Evolutionary conservation across 37 sponge, comb jelly and placozoan genomes (phyloP).

Genomic region (Chondrosia reniformis): DNA sequence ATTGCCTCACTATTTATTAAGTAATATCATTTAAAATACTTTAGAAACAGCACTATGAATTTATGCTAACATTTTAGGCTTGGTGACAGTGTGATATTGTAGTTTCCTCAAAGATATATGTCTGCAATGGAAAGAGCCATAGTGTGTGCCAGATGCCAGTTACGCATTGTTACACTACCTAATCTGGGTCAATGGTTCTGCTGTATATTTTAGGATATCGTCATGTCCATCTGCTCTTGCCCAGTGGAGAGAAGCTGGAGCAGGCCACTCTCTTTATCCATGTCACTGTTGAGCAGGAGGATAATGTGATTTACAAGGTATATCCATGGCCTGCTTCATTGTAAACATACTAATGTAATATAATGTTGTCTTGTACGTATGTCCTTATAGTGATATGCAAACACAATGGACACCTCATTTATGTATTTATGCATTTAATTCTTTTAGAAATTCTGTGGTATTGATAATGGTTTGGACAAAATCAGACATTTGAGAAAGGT

Average conservation of each 20-base stretch:
- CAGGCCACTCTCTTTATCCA: slow-evolving; percentile 73
- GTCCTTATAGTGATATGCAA: neutral
- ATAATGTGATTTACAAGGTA: neutral
- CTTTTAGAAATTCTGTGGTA: too few species aligned
- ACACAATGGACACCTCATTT: too few species aligned
- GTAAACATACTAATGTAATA: neutral
- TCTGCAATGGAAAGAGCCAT: neutral
- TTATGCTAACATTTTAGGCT: too few species aligned
- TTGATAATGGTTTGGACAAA: too few species aligned
- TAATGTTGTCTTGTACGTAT: neutral
- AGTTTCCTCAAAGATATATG: neutral
- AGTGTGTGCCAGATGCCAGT: neutral
- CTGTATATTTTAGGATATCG: slow-evolving; percentile 44
- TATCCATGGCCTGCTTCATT: neutral
- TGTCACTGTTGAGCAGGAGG: slow-evolving; percentile 40
- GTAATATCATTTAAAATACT: too few species aligned
- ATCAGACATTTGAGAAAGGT: too few species aligned
- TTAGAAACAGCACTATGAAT: too few species aligned
- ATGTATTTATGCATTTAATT: too few species aligned
- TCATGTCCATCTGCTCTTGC: slow-evolving; percentile 56
- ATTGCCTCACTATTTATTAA: too few species aligned
- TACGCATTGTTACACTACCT: neutral
- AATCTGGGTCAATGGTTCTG: neutral
- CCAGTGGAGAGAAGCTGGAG: slow-evolving; percentile 28
- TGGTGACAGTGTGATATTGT: neutral